Percentiles rank a stretch among this genome's conserved stretches.
phyloP scores from a whole-genome alignment of 2,113 vertebrate genomes.

The Hippocampus barbouri region DNA sequence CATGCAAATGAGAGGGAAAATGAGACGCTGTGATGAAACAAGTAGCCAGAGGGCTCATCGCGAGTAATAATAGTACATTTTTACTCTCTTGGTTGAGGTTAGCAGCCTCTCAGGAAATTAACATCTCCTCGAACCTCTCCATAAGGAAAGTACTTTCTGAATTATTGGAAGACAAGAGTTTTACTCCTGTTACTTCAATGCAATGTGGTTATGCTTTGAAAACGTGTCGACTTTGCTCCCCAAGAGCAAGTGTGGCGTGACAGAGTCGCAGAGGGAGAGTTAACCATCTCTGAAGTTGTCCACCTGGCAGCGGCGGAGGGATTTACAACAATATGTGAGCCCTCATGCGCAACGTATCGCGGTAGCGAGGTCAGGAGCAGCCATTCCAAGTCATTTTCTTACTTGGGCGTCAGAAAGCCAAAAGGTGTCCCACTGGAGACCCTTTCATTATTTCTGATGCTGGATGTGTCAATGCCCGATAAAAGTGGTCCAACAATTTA shows the following conservation, averaged over 20 bases:
- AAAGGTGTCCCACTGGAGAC: neutral
- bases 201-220: neutral
- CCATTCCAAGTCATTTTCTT: neutral
- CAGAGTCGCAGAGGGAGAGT: neutral
- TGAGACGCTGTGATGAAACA: slow-evolving; percentile 4
- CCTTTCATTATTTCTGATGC: neutral
- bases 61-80: neutral
- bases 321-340: slow-evolving; percentile 3
- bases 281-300: slow-evolving; percentile 7
- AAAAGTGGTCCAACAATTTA: too few relatives aligned
- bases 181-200: neutral
- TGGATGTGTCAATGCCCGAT: neutral
- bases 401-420: neutral
- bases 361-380: neutral
- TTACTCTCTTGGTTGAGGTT: neutral
- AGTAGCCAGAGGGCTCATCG: neutral
- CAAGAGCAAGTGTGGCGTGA: neutral
- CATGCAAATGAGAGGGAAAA: slow-evolving; percentile 1
- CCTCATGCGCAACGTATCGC: neutral
- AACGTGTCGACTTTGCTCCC: slow-evolving; percentile 2
- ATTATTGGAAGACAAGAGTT: neutral
- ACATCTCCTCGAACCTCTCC: neutral
- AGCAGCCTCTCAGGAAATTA: neutral
- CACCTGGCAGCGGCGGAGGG: slow-evolving; percentile 2
- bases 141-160: neutral